Base-by-base conservation (phyloP, 2,888 invertebrate species). In the Pyralis farinalis region DNA sequence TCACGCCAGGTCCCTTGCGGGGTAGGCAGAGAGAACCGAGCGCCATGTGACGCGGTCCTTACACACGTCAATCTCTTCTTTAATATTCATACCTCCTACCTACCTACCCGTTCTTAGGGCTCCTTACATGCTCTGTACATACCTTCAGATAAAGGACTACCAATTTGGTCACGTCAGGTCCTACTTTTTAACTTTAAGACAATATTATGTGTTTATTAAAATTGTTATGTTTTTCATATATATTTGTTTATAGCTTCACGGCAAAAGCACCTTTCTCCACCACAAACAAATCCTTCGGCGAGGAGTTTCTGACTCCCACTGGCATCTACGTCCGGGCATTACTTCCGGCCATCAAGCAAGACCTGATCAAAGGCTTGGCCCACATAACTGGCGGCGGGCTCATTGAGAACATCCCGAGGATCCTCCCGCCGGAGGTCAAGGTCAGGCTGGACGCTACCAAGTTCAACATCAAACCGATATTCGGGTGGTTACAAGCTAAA, bases 331-430 rank as follows among this genome's bases (percentile, higher is more conserved):
- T 96, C 0, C 91, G 92, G 51, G 88, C 92, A 6, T 75, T 98
- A 0, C 76, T 97, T 33, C 93, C 94, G 0, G 91, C 95, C 2
- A 76, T 98, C 33, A 91, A 91, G 61, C 90, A 91, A 1, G 93
- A 93, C 6, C 83, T 92, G 33, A 90, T 98, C 1, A 97, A 97
- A 69, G 97, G 94, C 0, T 91, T 97, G 51, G 97, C 97, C 0
- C 98, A 99, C 65, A 97, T 99, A 42, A 98, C 97, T 0, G 97
- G 98, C 0, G 97, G 98, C 0, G 98, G 99, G 0, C 85, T 99
- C 1, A 72, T 93, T 3, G 96, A 97, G 77, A 98, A 98, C 70
- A 93, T 98, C 34, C 94, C 95, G 0, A 91, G 98, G 46, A 91
- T 98, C 30, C 83, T 98, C 40, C 96, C 96, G 0, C 71, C 91